Base-by-base conservation (phyloP, 2,888 invertebrate genomes). In the Malacosoma neustria region DNA sequence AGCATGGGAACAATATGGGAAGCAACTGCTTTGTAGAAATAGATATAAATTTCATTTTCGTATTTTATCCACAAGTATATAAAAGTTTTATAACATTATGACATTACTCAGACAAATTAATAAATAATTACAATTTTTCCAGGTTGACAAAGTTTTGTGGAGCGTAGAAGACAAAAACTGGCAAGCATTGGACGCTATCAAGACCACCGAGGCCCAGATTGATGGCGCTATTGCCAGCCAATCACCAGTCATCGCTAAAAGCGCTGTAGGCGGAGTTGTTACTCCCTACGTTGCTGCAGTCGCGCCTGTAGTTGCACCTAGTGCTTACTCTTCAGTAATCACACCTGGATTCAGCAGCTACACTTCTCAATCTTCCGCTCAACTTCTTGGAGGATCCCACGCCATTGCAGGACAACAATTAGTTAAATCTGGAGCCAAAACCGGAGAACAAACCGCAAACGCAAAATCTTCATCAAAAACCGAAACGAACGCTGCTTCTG, bases 131-230 rank as follows among this genome's bases (percentile, higher is more conserved):
- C 67, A 68, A 70, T 49, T 56, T 3, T 53, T 49, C 0, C 69
- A 68, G 38, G 68, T 67, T 7, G 38, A 44, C 2, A 60, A 65
- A 32, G 50, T 48, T 11, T 63, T 68, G 56, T 81, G 80, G 81
- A 57, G 66, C 0, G 57, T 48, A 0, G 77, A 84, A 35, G 84
- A 84, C 6, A 65, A 69, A 54, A 79, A 81, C 61, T 81, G 80
- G 79, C 81, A 81, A 42, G 71, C 72, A 1, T 33, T 79, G 0
- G 73, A 76, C 36, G 77, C 77, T 4, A 38, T 69, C 1, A 70
- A 74, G 40, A 69, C 74, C 0, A 73, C 72, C 12, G 66, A 73
- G 36, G 82, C 84, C 9, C 64, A 72, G 29, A 36, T 72, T 1
- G 76, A 77, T 4, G 82, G 73, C 0, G 57, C 62, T 3, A 41